These are phyloP conservation scores for Ridgeia piscesae DNA, from an alignment of 1,140 invertebrate species.

Conservation along the genomic window DNA sequence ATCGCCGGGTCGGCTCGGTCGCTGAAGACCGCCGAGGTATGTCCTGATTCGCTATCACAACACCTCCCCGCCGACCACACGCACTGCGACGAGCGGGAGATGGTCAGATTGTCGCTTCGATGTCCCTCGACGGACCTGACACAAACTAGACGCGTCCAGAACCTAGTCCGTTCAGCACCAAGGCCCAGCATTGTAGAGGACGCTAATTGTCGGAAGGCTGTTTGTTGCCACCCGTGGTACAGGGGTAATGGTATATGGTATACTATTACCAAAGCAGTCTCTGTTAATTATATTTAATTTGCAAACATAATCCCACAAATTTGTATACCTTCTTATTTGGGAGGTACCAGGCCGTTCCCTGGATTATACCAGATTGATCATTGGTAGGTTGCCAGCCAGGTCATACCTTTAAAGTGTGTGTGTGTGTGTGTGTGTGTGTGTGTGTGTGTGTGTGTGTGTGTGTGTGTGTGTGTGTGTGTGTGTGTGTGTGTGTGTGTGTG, in stretches of 20 bases:
- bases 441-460: no score
- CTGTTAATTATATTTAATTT: no score
- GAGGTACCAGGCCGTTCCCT: not conserved
- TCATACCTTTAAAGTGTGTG: no score
- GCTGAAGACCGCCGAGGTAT: not conserved
- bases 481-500: no score
- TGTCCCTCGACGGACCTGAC: not conserved
- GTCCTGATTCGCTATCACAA: not conserved
- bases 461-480: no score
- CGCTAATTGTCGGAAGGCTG: not conserved
- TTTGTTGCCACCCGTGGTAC: no score
- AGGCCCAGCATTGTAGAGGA: not conserved
- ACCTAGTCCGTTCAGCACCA: not conserved
- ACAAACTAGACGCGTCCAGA: not conserved
- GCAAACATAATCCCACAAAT: not conserved
- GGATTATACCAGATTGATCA: no score
- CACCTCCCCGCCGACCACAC: not conserved
- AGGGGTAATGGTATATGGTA: no score
- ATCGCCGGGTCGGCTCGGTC: not conserved
- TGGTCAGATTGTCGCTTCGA: not conserved
- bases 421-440: no score
- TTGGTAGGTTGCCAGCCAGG: no score
- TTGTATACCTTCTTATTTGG: not conserved
- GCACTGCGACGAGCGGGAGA: not conserved
- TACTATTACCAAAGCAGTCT: no score